These are phyloP conservation scores for Leucoraja ocellata DNA, from an alignment of 2,797 vertebrate genomes.

Conservation along the genomic window DNA sequence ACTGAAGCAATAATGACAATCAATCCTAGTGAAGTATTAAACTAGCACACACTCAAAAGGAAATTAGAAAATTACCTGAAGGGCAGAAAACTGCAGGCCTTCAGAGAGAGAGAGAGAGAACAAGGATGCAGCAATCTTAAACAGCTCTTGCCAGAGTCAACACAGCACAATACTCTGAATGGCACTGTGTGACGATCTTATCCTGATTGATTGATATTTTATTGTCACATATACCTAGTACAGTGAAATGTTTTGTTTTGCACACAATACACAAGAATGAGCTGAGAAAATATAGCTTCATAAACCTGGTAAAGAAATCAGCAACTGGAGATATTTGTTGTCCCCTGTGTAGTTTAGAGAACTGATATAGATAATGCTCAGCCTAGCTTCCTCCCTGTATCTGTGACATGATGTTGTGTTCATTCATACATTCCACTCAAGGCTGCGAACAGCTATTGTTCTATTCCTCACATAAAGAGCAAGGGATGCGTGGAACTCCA, in stretches of 20 bases:
- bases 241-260: too few relatives aligned
- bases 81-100: too few relatives aligned
- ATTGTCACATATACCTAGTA: neutral
- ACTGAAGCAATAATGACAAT: neutral
- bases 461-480: neutral
- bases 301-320: neutral
- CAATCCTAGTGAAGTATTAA: neutral
- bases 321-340: neutral
- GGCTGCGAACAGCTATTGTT: neutral
- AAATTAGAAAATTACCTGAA: too few relatives aligned
- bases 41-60: neutral
- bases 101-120: too few relatives aligned
- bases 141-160: too few relatives aligned
- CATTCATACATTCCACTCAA: neutral
- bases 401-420: neutral
- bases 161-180: too few relatives aligned
- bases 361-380: neutral
- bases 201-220: too few relatives aligned
- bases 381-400: neutral
- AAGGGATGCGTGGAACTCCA: neutral
- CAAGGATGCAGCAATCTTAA: too few relatives aligned
- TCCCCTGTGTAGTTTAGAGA: neutral
- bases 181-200: too few relatives aligned
- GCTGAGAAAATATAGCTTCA: neutral
- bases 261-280: too few relatives aligned